Evolutionary conservation across 2,113 vertebrate species (phyloP).

Genomic region (Artemisiospiza belli): DNA sequence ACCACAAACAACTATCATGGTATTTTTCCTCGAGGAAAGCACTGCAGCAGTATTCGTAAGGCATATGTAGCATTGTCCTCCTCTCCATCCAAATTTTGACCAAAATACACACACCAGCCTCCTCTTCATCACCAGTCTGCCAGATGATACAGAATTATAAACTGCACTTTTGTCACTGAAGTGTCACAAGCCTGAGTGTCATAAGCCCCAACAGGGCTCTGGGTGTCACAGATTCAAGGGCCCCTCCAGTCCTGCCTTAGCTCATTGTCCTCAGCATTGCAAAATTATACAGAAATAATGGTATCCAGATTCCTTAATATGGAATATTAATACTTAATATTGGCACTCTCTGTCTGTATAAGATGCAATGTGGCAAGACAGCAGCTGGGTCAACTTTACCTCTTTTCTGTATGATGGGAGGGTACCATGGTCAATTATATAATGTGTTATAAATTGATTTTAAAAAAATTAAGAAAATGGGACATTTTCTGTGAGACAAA

Average conservation of each 20-base stretch:
- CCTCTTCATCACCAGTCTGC: neutral
- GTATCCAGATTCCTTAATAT: neutral
- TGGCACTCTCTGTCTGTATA: neutral
- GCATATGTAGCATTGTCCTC: neutral
- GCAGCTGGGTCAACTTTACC: neutral
- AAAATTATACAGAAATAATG: neutral
- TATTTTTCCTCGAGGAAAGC: neutral
- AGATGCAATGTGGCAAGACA: neutral
- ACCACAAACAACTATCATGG: neutral
- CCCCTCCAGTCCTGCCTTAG: neutral
- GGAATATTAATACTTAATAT: neutral
- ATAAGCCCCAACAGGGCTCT: neutral
- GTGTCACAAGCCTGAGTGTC: neutral
- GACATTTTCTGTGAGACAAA: neutral
- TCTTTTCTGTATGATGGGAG: neutral
- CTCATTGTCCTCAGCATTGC: rapidly evolving
- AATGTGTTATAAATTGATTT: neutral
- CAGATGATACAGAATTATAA: neutral
- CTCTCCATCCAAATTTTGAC: neutral
- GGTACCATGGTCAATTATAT: neutral
- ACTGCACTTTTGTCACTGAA: neutral
- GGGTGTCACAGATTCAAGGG: neutral
- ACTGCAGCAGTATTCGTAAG: neutral
- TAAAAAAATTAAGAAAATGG: neutral
- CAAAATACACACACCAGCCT: neutral